A percentile compares a stretch with the other conserved stretches of the same genome.
phyloP scores from a whole-genome alignment of 1,140 invertebrate genomes.

The Bombus huntii region DNA sequence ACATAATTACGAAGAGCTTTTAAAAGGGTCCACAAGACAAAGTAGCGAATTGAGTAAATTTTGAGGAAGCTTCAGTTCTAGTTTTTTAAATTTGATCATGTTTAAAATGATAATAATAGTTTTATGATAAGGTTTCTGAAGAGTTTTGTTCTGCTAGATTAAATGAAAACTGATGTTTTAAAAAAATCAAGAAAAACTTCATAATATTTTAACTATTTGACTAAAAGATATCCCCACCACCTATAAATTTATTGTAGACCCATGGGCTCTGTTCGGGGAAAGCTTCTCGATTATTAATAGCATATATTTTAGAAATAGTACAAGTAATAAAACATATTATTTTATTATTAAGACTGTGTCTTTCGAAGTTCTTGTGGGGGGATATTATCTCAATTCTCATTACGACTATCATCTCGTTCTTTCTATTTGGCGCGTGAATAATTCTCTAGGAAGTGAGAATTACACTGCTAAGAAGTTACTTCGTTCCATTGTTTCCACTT shows the following conservation, averaged over 20 bases:
- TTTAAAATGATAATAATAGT: too few species aligned
- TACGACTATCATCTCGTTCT: background rate
- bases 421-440: background rate
- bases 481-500: background rate
- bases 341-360: background rate
- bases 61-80: too few species aligned
- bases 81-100: too few species aligned
- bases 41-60: too few species aligned
- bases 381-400: background rate
- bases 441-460: background rate
- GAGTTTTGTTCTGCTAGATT: background rate
- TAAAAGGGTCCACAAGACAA: too few species aligned
- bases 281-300: too few species aligned
- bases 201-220: too few species aligned
- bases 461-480: background rate
- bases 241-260: too few species aligned
- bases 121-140: background rate
- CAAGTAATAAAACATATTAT: background rate
- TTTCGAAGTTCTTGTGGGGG: background rate
- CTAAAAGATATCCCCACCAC: background rate
- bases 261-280: too few species aligned
- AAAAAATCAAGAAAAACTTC: too few species aligned
- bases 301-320: too few species aligned
- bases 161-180: background rate
- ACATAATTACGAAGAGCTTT: too few species aligned